Conservation (phyloP, 37 sponge, comb jelly and placozoan genomes). For the Trichoplax adhaerens region DNA sequence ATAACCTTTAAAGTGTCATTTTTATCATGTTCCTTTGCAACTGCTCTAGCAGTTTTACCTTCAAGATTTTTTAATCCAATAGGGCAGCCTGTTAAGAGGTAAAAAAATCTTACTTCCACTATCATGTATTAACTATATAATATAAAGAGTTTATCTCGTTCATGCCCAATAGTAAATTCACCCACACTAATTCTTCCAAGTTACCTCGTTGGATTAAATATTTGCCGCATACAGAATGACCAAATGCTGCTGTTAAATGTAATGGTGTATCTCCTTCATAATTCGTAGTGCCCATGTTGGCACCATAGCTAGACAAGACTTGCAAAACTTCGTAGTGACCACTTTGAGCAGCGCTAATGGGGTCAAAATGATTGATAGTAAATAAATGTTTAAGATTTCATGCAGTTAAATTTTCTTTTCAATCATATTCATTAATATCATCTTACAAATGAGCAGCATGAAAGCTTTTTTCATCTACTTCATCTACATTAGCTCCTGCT, state of each 20-base stretch:
- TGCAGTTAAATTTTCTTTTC: no score
- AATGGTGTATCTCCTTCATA: slow-evolving; percentile 7
- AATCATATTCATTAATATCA: background rate
- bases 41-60: slow-evolving; percentile 50
- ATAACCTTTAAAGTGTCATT: slow-evolving; percentile 75
- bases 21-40: slow-evolving; percentile 49
- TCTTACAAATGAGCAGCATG: slow-evolving; percentile 46
- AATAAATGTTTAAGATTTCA: no score
- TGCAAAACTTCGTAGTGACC: slow-evolving; percentile 60
- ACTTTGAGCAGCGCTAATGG: slow-evolving; percentile 27
- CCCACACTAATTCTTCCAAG: no score
- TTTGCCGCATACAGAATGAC: slow-evolving; percentile 3
- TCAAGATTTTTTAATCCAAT: slow-evolving; percentile 24
- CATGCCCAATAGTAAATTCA: no score
- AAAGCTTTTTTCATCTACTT: slow-evolving; percentile 13
- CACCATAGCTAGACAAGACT: slow-evolving; percentile 59
- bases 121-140: background rate
- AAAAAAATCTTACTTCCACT: background rate
- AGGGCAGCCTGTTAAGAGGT: slow-evolving; percentile 41
- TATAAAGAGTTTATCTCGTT: background rate
- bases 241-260: slow-evolving; percentile 1
- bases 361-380: no score
- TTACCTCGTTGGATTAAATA: slow-evolving; percentile 10
- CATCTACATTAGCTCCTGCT: slow-evolving; percentile 32
- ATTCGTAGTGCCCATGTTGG: slow-evolving; percentile 32